phyloP scores from a whole-genome alignment of 2,888 invertebrate genomes.

The Escarpia spicata region DNA sequence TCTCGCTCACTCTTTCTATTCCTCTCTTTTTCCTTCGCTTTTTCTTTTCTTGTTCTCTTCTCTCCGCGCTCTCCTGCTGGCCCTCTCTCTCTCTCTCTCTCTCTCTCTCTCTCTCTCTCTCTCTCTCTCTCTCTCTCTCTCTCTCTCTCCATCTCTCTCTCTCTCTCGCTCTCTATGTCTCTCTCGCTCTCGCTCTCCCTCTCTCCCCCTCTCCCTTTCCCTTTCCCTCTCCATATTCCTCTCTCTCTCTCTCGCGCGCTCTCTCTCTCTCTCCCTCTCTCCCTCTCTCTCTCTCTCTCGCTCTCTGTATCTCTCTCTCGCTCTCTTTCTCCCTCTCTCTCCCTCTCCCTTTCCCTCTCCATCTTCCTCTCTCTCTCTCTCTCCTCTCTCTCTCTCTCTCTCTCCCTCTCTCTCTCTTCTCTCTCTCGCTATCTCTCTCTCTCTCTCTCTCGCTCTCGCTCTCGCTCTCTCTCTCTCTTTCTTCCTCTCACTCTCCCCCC shows the following conservation, averaged over 20 bases:
- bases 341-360: background rate
- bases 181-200: background rate
- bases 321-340: background rate
- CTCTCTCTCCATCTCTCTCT: background rate
- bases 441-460: background rate
- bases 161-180: background rate
- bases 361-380: background rate
- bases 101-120: too few relatives aligned
- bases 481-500: background rate
- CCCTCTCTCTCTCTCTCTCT: too few relatives aligned
- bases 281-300: background rate
- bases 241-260: background rate
- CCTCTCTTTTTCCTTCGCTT: too few relatives aligned
- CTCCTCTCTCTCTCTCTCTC: background rate
- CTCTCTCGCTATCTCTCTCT: background rate
- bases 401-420: background rate
- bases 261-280: background rate
- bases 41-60: too few relatives aligned
- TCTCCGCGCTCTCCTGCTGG: too few relatives aligned
- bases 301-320: background rate
- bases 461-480: background rate
- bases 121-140: background rate
- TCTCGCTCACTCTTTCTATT: too few relatives aligned
- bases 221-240: too few relatives aligned
- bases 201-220: background rate